Conservation (phyloP, 2,888 invertebrate species). For the Thysanoteuthis rhombus region DNA sequence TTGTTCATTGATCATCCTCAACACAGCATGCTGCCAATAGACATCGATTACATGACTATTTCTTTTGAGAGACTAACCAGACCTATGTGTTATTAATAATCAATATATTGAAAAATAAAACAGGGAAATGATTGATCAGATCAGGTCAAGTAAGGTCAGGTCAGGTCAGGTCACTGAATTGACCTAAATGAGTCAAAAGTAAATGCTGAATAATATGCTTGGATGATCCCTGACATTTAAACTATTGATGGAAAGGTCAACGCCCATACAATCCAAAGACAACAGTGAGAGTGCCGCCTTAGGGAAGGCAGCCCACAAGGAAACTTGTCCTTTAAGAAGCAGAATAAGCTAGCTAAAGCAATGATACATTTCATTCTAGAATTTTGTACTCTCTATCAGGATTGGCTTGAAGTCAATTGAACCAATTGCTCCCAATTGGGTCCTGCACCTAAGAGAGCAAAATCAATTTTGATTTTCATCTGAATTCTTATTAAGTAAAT, state of each 20-base stretch:
- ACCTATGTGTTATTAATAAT: not conserved
- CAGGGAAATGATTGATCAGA: not conserved
- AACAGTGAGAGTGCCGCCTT: not conserved
- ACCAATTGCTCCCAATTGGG: no score
- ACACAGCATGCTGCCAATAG: no score
- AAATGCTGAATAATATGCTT: not conserved
- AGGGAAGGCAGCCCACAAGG: not conserved
- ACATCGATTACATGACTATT: no score
- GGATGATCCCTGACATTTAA: not conserved
- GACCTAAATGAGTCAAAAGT: not conserved
- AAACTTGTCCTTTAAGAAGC: not conserved
- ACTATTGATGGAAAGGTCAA: not conserved
- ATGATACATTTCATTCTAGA: not conserved
- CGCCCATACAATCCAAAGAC: constrained; percentile 12
- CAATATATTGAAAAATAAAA: not conserved
- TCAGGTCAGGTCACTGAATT: not conserved
- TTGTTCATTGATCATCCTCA: no score
- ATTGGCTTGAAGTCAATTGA: no score
- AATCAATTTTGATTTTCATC: no score
- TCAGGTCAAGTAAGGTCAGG: not conserved
- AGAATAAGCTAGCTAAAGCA: not conserved
- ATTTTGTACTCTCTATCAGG: not conserved
- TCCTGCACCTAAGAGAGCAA: no score
- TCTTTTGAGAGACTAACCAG: no score
- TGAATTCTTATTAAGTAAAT: no score